A percentile compares a stretch with the other conserved stretches of the same genome.
Conservation (phyloP, 2,113 vertebrate genomes). For the Thymallus thymallus region DNA sequence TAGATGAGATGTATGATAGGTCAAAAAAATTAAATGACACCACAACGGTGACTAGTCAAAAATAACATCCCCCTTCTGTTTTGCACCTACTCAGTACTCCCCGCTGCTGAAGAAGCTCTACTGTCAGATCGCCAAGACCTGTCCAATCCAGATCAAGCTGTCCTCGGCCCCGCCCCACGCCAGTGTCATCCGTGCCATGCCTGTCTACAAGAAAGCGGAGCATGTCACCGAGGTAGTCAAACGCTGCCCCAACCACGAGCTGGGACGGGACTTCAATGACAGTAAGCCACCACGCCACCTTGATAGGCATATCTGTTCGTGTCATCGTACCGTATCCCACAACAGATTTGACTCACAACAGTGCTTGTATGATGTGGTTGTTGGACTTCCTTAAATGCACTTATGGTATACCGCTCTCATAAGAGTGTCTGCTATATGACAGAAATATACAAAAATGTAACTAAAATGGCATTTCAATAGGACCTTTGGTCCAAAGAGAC, state of each 20-base stretch:
- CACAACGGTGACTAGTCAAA: background rate
- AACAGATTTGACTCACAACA: too few species aligned
- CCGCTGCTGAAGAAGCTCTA: conserved; percentile 97
- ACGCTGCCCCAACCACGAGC: conserved; percentile 96
- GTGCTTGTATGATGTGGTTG: too few species aligned
- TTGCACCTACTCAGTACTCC: conserved; percentile 81
- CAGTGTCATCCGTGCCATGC: conserved; percentile 93
- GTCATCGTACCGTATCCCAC: too few species aligned
- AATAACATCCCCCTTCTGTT: background rate
- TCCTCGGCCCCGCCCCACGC: conserved; percentile 82
- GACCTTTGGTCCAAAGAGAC: too few species aligned
- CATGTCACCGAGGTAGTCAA: conserved; percentile 98
- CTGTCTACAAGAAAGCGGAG: conserved; percentile 96
- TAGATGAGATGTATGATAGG: background rate
- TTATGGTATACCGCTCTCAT: too few species aligned
- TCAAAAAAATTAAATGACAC: background rate
- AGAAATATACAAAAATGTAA: too few species aligned
- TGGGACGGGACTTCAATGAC: conserved; percentile 93
- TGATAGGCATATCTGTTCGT: too few species aligned
- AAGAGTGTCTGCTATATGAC: too few species aligned
- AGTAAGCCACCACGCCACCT: conserved; percentile 68
- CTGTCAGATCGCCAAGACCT: conserved; percentile 98
- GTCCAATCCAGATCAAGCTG: conserved; percentile 96
- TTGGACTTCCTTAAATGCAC: too few species aligned
- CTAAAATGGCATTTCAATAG: too few species aligned